phyloP scores from a whole-genome alignment of 1,140 invertebrate species.

The Dolichoris vasculosae region DNA sequence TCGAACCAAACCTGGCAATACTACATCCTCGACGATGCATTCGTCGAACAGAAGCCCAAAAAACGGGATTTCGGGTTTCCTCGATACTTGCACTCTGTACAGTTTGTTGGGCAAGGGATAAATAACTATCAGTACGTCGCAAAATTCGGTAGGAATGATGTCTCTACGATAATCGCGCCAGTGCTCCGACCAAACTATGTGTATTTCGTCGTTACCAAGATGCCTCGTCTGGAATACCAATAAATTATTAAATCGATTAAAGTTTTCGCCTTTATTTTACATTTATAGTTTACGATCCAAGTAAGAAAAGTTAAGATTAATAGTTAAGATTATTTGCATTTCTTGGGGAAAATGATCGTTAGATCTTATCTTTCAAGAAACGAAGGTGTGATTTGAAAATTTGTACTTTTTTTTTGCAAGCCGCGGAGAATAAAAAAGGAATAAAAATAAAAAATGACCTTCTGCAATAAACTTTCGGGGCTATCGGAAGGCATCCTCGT shows the following conservation, averaged over 20 bases:
- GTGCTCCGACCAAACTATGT: slow-evolving; percentile 99
- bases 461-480: slow-evolving; percentile 91
- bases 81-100: slow-evolving; percentile 70
- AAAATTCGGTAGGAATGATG: slow-evolving; percentile 99
- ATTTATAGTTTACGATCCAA: too few species aligned
- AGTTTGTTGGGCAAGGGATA: slow-evolving; percentile 88
- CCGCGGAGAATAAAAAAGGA: too few species aligned
- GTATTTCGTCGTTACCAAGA: slow-evolving; percentile 98
- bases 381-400: too few species aligned
- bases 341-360: too few species aligned
- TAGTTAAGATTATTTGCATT: too few species aligned
- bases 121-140: slow-evolving; percentile 97
- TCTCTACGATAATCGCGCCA: slow-evolving; percentile 94
- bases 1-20: slow-evolving; percentile 91
- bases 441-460: slow-evolving; percentile 77
- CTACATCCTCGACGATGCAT: slow-evolving; percentile 88
- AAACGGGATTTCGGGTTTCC: slow-evolving; percentile 84
- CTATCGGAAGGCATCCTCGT: slow-evolving; percentile 95
- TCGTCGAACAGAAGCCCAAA: slow-evolving; percentile 98
- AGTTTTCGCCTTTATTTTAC: too few species aligned
- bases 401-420: too few species aligned
- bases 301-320: too few species aligned
- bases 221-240: slow-evolving; percentile 85
- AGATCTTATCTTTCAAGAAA: too few species aligned
- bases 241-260: too few species aligned